phyloP scores from a whole-genome alignment of 2,888 invertebrate species.

The Melangyna quadrimaculata region DNA sequence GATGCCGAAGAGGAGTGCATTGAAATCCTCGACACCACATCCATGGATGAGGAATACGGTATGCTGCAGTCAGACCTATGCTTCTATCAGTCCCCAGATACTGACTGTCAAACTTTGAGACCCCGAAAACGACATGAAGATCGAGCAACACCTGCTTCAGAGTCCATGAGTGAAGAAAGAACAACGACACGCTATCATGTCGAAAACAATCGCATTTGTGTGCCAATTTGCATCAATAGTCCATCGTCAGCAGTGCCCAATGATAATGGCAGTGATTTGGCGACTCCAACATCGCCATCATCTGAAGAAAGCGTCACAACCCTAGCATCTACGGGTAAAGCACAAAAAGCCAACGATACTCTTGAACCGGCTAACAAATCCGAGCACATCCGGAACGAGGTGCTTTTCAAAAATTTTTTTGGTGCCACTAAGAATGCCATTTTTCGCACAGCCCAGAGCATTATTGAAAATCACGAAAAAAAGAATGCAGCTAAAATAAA shows the following conservation, averaged over 20 bases:
- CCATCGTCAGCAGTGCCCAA: conserved; percentile 56
- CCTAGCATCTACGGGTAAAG: conserved; percentile 61
- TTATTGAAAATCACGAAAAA: conserved; percentile 81
- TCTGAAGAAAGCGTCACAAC: conserved; percentile 52
- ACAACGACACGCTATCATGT: conserved; percentile 68
- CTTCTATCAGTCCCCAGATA: conserved; percentile 79
- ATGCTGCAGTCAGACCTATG: conserved; percentile 79
- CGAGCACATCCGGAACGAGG: conserved; percentile 77
- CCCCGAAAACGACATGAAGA: conserved; percentile 78
- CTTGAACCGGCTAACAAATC: conserved; percentile 74
- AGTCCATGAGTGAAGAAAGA: conserved; percentile 71
- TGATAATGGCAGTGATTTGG: conserved; percentile 65
- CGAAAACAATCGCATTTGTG: conserved; percentile 71
- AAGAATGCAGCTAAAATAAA: conserved; percentile 80
- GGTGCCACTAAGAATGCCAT: conserved; percentile 81
- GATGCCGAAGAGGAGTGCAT: conserved; percentile 84
- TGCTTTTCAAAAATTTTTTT: conserved; percentile 81
- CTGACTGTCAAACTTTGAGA: conserved; percentile 78
- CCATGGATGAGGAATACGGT: conserved; percentile 81
- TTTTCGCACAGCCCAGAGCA: conserved; percentile 81
- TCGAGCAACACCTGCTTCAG: conserved; percentile 72
- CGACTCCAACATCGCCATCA: conserved; percentile 63
- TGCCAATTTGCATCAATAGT: conserved; percentile 73
- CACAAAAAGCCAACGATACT: conserved; percentile 72
- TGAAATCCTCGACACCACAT: conserved; percentile 80